phyloP scores from a whole-genome alignment of 2,113 vertebrate species.

The Kryptolebias marmoratus region DNA sequence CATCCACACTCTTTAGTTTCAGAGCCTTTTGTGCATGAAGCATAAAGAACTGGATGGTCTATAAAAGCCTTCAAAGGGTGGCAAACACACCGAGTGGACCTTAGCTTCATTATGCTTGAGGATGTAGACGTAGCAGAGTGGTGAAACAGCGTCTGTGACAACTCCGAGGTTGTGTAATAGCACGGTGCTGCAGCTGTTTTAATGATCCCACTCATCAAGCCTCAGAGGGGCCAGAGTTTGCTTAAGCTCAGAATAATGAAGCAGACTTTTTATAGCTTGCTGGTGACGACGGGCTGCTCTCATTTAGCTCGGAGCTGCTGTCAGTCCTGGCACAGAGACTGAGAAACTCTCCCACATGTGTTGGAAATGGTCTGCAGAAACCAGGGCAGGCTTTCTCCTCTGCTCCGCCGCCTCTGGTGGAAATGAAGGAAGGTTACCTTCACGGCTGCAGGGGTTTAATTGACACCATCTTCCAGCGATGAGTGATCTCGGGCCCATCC shows the following conservation, averaged over 20 bases:
- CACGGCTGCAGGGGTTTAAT: slow-evolving; percentile 57
- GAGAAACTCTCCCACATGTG: slow-evolving; percentile 41
- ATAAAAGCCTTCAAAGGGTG: slow-evolving; percentile 45
- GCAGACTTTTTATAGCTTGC: slow-evolving; percentile 62
- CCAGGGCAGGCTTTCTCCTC: background rate
- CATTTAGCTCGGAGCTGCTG: slow-evolving; percentile 40
- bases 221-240: slow-evolving; percentile 67
- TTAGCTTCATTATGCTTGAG: slow-evolving; percentile 53
- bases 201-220: slow-evolving; percentile 68
- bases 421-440: slow-evolving; percentile 57
- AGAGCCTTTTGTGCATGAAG: background rate
- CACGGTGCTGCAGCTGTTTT: slow-evolving; percentile 60
- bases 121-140: slow-evolving; percentile 21
- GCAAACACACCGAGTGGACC: slow-evolving; percentile 22
- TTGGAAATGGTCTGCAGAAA: slow-evolving; percentile 16
- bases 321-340: slow-evolving; percentile 22
- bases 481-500: slow-evolving; percentile 45
- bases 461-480: slow-evolving; percentile 35
- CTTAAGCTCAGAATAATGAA: slow-evolving; percentile 72
- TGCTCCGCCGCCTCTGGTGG: background rate
- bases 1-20: slow-evolving; percentile 6
- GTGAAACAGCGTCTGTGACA: slow-evolving; percentile 59
- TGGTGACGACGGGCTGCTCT: slow-evolving; percentile 53
- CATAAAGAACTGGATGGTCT: slow-evolving; percentile 22
- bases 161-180: slow-evolving; percentile 53